Conservation (phyloP, 2,797 vertebrate species). For the Odontamblyopus rebecca region DNA sequence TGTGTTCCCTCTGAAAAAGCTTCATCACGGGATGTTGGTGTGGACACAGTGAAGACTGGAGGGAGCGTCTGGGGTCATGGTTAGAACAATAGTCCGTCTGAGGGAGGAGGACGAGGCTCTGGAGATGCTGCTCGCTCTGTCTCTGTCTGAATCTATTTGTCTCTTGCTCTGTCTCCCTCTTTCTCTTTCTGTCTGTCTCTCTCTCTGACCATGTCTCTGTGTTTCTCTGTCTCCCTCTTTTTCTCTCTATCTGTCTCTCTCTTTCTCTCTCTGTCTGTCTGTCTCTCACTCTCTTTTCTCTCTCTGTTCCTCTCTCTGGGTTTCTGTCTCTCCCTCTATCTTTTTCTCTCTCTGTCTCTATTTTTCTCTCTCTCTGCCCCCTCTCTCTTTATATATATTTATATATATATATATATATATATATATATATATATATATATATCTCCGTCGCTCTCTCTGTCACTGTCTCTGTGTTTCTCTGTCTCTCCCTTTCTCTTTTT, state of each 20-base stretch:
- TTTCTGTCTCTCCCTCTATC: background rate
- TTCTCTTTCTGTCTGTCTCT: background rate
- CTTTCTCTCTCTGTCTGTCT: background rate
- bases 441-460: background rate
- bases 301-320: background rate
- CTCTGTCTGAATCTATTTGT: background rate
- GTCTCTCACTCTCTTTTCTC: background rate
- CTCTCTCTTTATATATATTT: background rate
- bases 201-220: background rate
- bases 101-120: too few relatives aligned
- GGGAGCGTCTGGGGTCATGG: too few relatives aligned
- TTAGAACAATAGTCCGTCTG: too few relatives aligned
- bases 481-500: background rate
- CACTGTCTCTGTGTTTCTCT: background rate
- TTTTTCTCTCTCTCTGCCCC: background rate
- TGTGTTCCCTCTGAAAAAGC: too few relatives aligned
- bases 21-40: too few relatives aligned
- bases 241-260: background rate
- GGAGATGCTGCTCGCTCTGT: too few relatives aligned
- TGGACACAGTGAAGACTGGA: too few relatives aligned
- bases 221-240: too few relatives aligned
- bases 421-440: too few relatives aligned
- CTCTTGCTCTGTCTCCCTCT: background rate
- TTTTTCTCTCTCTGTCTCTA: background rate
- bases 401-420: too few relatives aligned